Evolutionary conservation across 2,888 invertebrate genomes (phyloP).

Genomic region (Pseudococcus longispinus): DNA sequence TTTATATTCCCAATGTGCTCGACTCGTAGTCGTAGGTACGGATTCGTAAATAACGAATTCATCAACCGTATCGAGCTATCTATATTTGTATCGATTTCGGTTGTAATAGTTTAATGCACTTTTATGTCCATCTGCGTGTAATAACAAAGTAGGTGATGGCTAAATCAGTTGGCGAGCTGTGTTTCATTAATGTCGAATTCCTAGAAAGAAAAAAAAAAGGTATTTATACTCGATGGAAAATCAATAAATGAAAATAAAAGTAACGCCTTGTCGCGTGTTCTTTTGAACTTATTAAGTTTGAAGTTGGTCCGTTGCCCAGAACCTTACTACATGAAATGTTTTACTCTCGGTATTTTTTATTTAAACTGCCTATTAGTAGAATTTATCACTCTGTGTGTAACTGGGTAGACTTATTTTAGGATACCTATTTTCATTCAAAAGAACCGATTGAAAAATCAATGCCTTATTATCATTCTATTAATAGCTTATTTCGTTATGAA

Average conservation of each 20-base stretch:
- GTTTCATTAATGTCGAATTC: constrained; percentile 23
- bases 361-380: background rate
- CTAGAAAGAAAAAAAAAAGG: background rate
- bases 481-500: no score
- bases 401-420: background rate
- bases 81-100: background rate
- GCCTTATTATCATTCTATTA: background rate
- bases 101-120: constrained; percentile 3
- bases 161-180: constrained; percentile 2
- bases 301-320: constrained; percentile 20
- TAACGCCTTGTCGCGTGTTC: constrained; percentile 42
- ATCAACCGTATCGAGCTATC: background rate
- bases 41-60: background rate
- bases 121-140: background rate
- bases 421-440: background rate
- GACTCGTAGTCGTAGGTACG: background rate
- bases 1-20: background rate
- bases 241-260: constrained; percentile 43
- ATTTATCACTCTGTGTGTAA: background rate
- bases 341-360: background rate
- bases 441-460: background rate
- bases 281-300: constrained; percentile 15
- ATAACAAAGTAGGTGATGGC: constrained; percentile 22
- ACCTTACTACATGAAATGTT: background rate
- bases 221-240: constrained; percentile 27